Percentiles rank a stretch among this genome's conserved stretches.
phyloP scores from a whole-genome alignment of 2,888 invertebrate genomes.

The Stegophylla sp. region DNA sequence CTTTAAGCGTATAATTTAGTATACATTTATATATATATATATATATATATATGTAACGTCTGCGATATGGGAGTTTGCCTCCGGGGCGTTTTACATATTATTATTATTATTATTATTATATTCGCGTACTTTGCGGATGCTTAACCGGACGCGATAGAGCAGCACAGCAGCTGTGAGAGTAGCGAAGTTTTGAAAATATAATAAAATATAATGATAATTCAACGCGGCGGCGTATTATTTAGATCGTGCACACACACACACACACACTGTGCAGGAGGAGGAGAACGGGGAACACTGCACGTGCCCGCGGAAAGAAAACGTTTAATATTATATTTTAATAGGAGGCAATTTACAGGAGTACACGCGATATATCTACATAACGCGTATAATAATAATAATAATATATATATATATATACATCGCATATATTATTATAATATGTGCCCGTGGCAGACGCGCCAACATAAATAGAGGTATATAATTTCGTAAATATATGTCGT shows the following conservation, averaged over 20 bases:
- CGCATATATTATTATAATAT: neutral
- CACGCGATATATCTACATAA: neutral
- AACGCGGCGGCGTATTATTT: constrained; percentile 20
- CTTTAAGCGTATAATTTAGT: neutral
- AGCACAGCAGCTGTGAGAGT: neutral
- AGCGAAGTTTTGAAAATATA: neutral
- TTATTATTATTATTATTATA: neutral
- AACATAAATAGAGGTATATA: too few species aligned
- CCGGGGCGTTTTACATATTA: neutral
- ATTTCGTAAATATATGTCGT: too few species aligned
- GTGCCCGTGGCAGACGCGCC: too few species aligned
- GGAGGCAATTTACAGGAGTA: constrained; percentile 21
- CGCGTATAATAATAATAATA: too few species aligned
- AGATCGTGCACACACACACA: neutral
- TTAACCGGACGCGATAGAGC: neutral
- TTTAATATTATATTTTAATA: constrained; percentile 46
- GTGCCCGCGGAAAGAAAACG: constrained; percentile 28
- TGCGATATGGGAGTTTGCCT: constrained; percentile 8
- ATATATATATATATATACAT: neutral
- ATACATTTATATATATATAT: neutral
- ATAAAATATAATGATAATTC: constrained; percentile 37
- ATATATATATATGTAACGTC: neutral
- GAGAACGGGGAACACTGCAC: neutral
- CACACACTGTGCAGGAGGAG: neutral
- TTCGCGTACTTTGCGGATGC: too few species aligned